A percentile compares a stretch with the other conserved stretches of the same genome.
Evolutionary conservation across 2,888 invertebrate species (phyloP).

Genomic region (Tineola bisselliella): DNA sequence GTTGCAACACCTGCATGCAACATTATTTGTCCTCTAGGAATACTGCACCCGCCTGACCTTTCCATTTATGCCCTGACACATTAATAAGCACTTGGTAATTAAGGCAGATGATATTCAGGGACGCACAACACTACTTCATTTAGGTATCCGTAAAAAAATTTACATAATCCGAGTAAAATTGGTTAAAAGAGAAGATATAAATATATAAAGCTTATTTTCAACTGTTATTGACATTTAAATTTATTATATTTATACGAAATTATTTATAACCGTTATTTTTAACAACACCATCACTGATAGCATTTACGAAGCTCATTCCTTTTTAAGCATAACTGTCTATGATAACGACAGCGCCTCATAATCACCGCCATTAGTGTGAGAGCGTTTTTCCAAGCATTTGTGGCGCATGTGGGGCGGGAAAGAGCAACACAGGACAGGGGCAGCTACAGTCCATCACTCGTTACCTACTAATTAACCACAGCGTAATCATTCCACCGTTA

Average conservation of each 20-base stretch:
- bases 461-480: conserved; percentile 6
- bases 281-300: not conserved
- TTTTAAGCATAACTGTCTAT: not conserved
- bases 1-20: conserved; percentile 25
- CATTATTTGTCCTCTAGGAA: conserved; percentile 26
- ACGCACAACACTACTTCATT: not conserved
- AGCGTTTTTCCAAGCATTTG: conserved; percentile 2
- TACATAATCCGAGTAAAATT: not conserved
- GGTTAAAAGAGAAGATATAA: too few species aligned
- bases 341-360: not conserved
- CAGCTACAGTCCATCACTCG: not conserved
- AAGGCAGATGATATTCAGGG: conserved; percentile 15
- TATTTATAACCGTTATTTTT: not conserved
- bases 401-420: conserved; percentile 9
- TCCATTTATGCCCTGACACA: conserved; percentile 14
- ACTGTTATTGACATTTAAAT: too few species aligned
- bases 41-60: conserved; percentile 16
- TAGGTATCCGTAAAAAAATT: not conserved
- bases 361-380: conserved; percentile 8
- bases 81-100: not conserved
- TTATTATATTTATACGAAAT: not conserved
- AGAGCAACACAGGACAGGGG: not conserved
- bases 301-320: not conserved
- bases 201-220: not conserved
- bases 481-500: not conserved